Evolutionary conservation across 2,797 vertebrate genomes (phyloP).

Genomic region (Rhabdophis nuchalis): DNA sequence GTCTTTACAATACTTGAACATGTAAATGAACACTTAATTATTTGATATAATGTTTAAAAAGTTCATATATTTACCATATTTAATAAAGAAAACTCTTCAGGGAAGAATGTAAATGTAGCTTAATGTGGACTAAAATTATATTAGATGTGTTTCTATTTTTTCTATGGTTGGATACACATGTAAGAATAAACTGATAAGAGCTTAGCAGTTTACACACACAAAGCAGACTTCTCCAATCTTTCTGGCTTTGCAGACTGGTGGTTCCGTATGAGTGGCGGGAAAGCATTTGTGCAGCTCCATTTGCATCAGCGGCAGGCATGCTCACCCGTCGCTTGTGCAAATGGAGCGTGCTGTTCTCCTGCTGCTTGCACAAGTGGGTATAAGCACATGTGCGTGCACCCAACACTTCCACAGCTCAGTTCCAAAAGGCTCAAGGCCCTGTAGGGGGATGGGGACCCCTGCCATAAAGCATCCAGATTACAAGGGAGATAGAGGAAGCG

Average conservation of each 20-base stretch:
- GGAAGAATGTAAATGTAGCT: constrained; percentile 1
- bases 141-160: constrained; percentile 44
- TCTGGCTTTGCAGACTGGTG: background rate
- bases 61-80: constrained; percentile 30
- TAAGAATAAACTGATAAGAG: constrained; percentile 42
- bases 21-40: background rate
- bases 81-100: constrained; percentile 29
- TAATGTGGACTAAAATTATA: constrained; percentile 33
- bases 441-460: background rate
- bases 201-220: background rate
- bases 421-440: background rate
- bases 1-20: constrained; percentile 12
- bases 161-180: constrained; percentile 40
- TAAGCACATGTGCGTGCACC: background rate
- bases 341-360: background rate
- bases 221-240: background rate
- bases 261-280: background rate
- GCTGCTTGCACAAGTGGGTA: background rate
- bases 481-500: constrained; percentile 32
- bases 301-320: background rate
- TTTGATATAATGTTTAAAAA: constrained; percentile 29
- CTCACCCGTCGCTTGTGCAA: background rate
- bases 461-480: background rate
- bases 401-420: background rate
- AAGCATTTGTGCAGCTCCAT: background rate